Base-by-base conservation (phyloP, 1,140 invertebrate genomes). In the Manduca sexta region DNA sequence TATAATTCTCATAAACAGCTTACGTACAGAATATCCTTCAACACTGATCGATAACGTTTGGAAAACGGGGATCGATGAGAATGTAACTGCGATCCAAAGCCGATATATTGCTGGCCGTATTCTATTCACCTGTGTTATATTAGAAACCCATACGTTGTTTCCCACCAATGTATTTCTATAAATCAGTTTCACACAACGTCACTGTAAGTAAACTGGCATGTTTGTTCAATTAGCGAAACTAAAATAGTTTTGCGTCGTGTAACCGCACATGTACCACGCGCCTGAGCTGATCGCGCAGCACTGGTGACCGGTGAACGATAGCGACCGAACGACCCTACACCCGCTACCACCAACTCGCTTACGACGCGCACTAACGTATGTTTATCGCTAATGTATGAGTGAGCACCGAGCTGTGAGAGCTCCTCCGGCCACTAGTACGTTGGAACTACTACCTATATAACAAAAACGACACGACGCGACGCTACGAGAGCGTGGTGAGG, bases 261-360 rank as follows among this genome's bases (percentile, higher is more conserved):
- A 49, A 54, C 30, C 54, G 52, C 59, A 64, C 59, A 61, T 60
- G 66, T 67, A 79, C 70, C 70, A 73, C 69, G 74, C 77, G 55
- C 64, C 56, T 57, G 63, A 70, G 67, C 67, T 65, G 71, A 64
- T 72, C 75, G 75, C 74, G 61, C 65, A 64, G 66, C 67, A 80
- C 76, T 78, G 74, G 67, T 74, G 66, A 64, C 67, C 69, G 67
- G 56, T 71, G 80, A 73, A 80, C 76, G 80, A 81, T 84, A 84
- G 77, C 74, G 66, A 62, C 56, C 57, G 65, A 52, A 52, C 76
- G 76, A 80, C 80, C 80, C 77, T 74, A 70, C 59, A 45, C 31
- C 76, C 63, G 53, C 52, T 80, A 79, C 74, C 66, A 71, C 64
- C 69, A n/a, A 63, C 11, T 70, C 50, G 55, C 43, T 52, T 54